phyloP scores from a whole-genome alignment of 53 echinoderm and acorn worm genomes.

The Arbacia lixula region DNA sequence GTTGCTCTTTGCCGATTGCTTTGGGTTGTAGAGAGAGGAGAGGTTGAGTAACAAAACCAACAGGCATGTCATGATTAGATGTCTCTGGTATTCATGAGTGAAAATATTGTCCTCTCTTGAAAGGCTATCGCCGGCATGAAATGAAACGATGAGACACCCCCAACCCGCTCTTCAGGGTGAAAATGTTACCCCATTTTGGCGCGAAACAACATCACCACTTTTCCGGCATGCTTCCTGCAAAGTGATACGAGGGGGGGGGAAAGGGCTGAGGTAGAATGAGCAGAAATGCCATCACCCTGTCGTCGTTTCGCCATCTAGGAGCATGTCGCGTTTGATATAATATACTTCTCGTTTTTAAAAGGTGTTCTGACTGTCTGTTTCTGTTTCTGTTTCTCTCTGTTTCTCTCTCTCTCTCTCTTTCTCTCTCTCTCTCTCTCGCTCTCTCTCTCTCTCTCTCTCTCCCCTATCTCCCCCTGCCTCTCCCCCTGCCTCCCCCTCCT shows the following conservation, averaged over 20 bases:
- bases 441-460: too few relatives aligned
- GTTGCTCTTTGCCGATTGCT: too few relatives aligned
- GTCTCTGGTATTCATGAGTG: conserved; percentile 41
- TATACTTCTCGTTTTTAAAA: too few relatives aligned
- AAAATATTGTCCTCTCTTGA: conserved; percentile 43
- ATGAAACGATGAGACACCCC: neutral
- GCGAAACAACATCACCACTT: conserved; percentile 51
- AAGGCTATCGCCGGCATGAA: neutral
- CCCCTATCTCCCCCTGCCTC: too few relatives aligned
- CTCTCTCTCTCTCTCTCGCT: too few relatives aligned
- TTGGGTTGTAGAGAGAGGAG: neutral
- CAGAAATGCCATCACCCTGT: neutral
- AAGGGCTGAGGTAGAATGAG: neutral
- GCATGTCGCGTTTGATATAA: too few relatives aligned
- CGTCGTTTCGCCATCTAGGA: too few relatives aligned
- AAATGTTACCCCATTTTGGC: conserved; percentile 39
- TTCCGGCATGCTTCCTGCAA: conserved; percentile 32
- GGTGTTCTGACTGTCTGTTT: too few relatives aligned
- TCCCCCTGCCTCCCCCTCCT: too few relatives aligned
- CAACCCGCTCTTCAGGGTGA: conserved; percentile 5
- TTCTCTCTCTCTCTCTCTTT: too few relatives aligned
- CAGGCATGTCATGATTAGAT: conserved; percentile 44
- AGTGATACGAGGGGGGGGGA: neutral
- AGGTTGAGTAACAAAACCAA: conserved; percentile 42
- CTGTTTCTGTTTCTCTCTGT: too few relatives aligned